These are phyloP conservation scores for Phasia obesa DNA, from an alignment of 2,888 invertebrate genomes.

Conservation along the genomic window DNA sequence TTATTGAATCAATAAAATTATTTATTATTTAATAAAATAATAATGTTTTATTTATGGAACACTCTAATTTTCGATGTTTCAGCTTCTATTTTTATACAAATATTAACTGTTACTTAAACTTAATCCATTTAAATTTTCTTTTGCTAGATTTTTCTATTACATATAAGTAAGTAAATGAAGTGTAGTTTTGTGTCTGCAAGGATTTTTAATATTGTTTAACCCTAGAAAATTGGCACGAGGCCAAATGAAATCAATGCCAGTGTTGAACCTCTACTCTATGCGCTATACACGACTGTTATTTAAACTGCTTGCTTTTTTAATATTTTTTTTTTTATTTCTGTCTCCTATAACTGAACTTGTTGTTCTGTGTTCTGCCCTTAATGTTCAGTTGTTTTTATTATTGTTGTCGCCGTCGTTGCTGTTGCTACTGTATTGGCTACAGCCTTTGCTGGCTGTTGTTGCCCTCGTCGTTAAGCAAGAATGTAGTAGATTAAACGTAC, in stretches of 20 bases:
- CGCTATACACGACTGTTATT: slow-evolving; percentile 41
- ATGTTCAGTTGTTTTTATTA: slow-evolving; percentile 28
- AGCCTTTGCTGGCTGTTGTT: slow-evolving; percentile 22
- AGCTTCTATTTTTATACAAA: neutral
- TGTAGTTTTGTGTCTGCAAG: no score
- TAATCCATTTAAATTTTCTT: slow-evolving; percentile 1
- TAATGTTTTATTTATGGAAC: slow-evolving; percentile 40
- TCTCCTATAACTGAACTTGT: slow-evolving; percentile 30
- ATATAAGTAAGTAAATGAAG: no score
- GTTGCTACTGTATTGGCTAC: slow-evolving; percentile 18
- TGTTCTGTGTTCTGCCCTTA: slow-evolving; percentile 19
- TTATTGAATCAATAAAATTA: slow-evolving; percentile 66
- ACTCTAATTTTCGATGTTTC: neutral
- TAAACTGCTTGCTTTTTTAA: slow-evolving; percentile 29
- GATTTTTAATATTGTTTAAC: neutral
- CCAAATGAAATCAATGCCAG: slow-evolving; percentile 70
- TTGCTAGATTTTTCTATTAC: neutral
- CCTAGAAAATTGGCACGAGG: slow-evolving; percentile 64
- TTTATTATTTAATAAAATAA: slow-evolving; percentile 27
- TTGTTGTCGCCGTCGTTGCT: slow-evolving; percentile 18
- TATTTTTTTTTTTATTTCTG: neutral
- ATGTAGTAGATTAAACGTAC: slow-evolving; percentile 55
- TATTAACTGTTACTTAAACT: neutral
- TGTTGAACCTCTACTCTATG: slow-evolving; percentile 47
- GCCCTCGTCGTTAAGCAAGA: slow-evolving; percentile 59